Evolutionary conservation across 53 echinoderm and acorn worm species (phyloP).

Genomic region (Temnopleurus reevesii): DNA sequence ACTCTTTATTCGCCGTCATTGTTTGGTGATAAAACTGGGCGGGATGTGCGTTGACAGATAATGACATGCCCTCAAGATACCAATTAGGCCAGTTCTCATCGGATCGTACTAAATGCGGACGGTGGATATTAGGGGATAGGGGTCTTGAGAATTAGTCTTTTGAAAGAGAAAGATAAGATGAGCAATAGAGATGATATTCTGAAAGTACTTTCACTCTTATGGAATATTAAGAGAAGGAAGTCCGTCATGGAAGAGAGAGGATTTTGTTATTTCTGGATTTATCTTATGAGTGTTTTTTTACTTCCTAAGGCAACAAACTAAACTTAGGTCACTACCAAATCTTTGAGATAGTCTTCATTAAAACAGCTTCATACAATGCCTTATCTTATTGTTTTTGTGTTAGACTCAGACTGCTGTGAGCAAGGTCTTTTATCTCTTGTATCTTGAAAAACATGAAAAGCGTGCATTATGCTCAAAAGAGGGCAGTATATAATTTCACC

Average conservation of each 20-base stretch:
- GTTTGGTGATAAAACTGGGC: background rate
- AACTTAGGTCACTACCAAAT: background rate
- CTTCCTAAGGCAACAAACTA: background rate
- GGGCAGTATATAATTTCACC: background rate
- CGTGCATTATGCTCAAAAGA: background rate
- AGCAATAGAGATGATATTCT: background rate
- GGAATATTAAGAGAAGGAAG: background rate
- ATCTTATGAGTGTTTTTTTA: background rate
- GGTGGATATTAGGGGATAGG: background rate
- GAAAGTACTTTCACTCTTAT: background rate
- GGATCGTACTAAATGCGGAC: background rate
- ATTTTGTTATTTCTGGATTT: background rate
- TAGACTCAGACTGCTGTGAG: too few relatives aligned
- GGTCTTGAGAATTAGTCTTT: background rate
- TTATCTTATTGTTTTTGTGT: background rate
- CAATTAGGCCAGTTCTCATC: background rate
- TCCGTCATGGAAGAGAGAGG: background rate
- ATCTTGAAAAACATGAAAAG: background rate
- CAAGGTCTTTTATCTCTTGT: too few relatives aligned
- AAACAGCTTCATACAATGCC: background rate
- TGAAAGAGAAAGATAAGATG: background rate
- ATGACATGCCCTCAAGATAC: conserved; percentile 8
- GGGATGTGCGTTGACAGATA: conserved; percentile 32
- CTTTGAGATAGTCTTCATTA: background rate
- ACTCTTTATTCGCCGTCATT: background rate